These are phyloP conservation scores for Alligator sinensis DNA, from an alignment of 2,113 vertebrate genomes.

Conservation along the genomic window DNA sequence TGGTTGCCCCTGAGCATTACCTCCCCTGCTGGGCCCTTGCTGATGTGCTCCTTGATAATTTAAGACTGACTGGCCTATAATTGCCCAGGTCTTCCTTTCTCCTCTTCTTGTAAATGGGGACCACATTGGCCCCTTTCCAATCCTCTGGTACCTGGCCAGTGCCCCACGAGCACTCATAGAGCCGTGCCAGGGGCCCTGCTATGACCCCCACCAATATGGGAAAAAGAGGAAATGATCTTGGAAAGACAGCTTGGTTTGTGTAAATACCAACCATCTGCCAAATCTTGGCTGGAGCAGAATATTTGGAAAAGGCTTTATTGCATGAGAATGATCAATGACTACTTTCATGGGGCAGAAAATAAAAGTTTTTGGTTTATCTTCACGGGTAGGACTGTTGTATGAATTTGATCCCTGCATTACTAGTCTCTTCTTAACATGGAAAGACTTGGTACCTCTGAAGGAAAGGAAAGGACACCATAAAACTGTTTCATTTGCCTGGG, in stretches of 20 bases:
- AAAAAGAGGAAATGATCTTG: background rate
- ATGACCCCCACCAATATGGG: background rate
- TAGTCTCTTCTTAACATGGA: too few species aligned
- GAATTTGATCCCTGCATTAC: too few species aligned
- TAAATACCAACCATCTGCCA: background rate
- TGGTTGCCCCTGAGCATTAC: too few species aligned
- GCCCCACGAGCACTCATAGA: too few species aligned
- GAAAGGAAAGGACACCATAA: background rate
- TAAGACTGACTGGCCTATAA: too few species aligned
- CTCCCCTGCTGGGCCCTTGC: too few species aligned
- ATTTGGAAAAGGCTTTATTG: background rate
- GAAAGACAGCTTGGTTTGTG: accelerated
- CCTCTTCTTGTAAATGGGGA: too few species aligned
- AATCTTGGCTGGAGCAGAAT: background rate
- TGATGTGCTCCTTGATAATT: too few species aligned
- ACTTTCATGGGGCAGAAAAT: background rate
- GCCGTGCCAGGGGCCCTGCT: too few species aligned
- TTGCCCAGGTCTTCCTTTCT: too few species aligned
- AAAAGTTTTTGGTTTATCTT: background rate
- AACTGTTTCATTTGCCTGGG: background rate
- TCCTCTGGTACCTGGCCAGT: background rate
- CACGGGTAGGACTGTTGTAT: too few species aligned
- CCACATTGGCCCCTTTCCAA: background rate
- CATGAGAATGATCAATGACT: background rate
- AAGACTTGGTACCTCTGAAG: background rate